Conservation (phyloP, 1,140 invertebrate genomes). For the Bradynema listronoti region DNA sequence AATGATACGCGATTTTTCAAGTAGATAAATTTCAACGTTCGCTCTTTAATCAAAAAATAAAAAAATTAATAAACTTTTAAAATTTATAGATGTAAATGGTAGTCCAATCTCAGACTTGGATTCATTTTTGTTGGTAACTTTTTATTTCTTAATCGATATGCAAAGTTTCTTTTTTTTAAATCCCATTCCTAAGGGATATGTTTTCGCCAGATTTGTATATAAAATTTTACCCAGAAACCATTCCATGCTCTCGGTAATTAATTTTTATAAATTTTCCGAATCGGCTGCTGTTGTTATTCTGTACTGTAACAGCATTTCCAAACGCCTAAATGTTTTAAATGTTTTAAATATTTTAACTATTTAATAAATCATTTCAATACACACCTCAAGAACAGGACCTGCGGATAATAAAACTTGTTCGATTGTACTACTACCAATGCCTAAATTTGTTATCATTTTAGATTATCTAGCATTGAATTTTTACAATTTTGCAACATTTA, state of each 20-base stretch:
- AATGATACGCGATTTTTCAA: slow-evolving; percentile 90
- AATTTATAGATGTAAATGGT: slow-evolving; percentile 60
- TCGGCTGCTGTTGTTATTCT: slow-evolving; percentile 89
- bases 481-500: too few species aligned
- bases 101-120: too few species aligned
- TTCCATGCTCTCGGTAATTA: slow-evolving; percentile 94
- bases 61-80: slow-evolving; percentile 9
- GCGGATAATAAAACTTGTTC: slow-evolving; percentile 91
- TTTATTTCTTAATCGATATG: too few species aligned
- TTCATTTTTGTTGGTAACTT: too few species aligned
- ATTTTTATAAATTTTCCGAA: slow-evolving; percentile 96
- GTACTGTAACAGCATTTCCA: slow-evolving; percentile 88
- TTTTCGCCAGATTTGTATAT: too few species aligned
- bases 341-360: slow-evolving; percentile 12
- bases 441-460: too few species aligned
- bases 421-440: slow-evolving; percentile 76
- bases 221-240: slow-evolving; percentile 93
- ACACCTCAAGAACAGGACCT: slow-evolving; percentile 81
- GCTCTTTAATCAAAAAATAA: slow-evolving; percentile 64
- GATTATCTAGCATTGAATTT: too few species aligned
- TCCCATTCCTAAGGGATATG: too few species aligned
- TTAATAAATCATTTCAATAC: too few species aligned
- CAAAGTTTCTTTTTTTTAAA: too few species aligned
- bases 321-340: slow-evolving; percentile 67
- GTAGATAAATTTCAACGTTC: slow-evolving; percentile 88